A percentile compares a stretch with the other conserved stretches of the same genome.
Evolutionary conservation across 2,113 vertebrate genomes (phyloP).

Genomic region (Dendropsophus ebraccatus): DNA sequence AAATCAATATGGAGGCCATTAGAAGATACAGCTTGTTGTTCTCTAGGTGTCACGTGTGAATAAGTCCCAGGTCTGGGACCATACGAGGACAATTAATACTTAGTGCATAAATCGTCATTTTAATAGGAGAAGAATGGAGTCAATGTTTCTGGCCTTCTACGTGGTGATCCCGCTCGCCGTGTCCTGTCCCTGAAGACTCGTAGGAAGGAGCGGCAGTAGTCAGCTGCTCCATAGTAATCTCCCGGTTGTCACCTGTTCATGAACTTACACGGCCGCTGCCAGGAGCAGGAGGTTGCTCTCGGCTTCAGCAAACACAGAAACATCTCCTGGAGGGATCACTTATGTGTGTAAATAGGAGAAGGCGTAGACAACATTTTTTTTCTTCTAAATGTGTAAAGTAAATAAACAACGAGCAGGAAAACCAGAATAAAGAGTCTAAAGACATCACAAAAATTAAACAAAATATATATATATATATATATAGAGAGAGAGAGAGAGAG

Average conservation of each 20-base stretch:
- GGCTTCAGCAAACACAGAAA: conserved; percentile 1
- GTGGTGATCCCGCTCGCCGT: no score
- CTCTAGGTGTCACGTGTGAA: no score
- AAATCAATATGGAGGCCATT: no score
- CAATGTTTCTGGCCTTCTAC: no score
- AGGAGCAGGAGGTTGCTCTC: background rate
- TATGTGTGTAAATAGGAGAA: background rate
- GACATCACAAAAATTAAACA: background rate
- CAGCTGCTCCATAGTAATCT: background rate
- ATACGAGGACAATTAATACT: no score
- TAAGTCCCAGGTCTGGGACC: no score
- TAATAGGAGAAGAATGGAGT: no score
- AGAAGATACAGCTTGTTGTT: no score
- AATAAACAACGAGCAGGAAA: background rate
- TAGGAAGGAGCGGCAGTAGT: background rate
- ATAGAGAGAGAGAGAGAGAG: no score
- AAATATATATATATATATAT: no score
- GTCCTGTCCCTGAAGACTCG: no score
- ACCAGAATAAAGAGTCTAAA: background rate
- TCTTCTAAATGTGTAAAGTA: background rate
- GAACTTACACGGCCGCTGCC: background rate
- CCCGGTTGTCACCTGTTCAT: background rate
- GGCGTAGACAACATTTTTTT: background rate
- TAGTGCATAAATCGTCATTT: no score
- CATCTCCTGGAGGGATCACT: conserved; percentile 2